Evolutionary conservation across 2,888 invertebrate species (phyloP), one percentile per base, ranked within the genome.

Genomic region (Polydrusus pterygomalis): DNA sequence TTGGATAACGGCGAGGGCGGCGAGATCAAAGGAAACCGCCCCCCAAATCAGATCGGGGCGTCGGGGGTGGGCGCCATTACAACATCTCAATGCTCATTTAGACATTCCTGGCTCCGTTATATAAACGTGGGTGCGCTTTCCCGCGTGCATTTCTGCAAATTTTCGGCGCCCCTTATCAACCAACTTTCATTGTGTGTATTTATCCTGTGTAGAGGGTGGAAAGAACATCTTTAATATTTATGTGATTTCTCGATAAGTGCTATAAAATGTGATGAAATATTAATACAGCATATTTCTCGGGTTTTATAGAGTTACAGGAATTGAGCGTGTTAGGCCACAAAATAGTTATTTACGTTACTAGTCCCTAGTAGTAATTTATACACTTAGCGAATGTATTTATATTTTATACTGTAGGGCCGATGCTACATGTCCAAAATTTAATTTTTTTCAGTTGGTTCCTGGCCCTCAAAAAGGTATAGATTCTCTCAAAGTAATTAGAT

Each of bases 1-100:
- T 80, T 75, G 65, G 74, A 72, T 58, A 63, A 62, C 56, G 56
- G 74, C 75, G 85, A 83, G 88, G 88, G 88, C 90, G 90, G 90
- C 89, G 88, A 91, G 90, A 90, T 91, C 91, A 91, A 91, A 91
- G 89, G 89, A 88, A 88, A 88, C 91, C 91, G 89, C 87, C 87
- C 86, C 85, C 85, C 84, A 86, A 85, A 85, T 85, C 86, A 85
- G 84, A 85, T 85, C 85, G 84, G 34, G 34, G 84, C 81, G 81
- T 82, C 81, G 84, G 84, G 85, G 85, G 85, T 83, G 85, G 84
- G 83, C 86, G 86, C 86, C 87, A 86, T 87, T 86, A 86, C 85
- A 85, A 84, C 83, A 84, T 83, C 85, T 84, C 87, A 85, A 85
- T 86, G 87, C 85, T 86, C 87, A 86, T 86, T 86, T 87, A 86